Base-by-base conservation (phyloP, 2,888 invertebrate genomes). In the Eupithecia centaureata region DNA sequence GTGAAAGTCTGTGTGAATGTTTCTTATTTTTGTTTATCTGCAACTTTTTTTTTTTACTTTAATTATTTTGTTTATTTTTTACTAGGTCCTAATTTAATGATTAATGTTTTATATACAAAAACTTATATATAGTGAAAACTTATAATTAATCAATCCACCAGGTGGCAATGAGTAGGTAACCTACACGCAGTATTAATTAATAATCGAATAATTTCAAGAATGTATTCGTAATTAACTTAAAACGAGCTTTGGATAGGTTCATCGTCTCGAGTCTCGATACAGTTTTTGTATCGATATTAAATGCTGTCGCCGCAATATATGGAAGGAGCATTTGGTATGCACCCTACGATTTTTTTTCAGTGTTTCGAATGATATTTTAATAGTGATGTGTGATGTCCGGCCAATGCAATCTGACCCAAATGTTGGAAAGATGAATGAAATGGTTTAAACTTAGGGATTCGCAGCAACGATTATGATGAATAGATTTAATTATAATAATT, bases 271-370 rank as follows among this genome's bases (percentile, higher is more conserved):
- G 42, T 33, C 74, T 81, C 79, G 78, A 80, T 84, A 76, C 78
- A 76, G 54, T 83, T 88, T 89, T 89, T 84, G 79, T 79, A 78
- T 79, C 73, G 80, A 82, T 84, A 84, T 86, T 87, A 85, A 89
- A 90, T 86, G 87, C 84, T 83, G 89, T 86, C 86, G 79, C 82
- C 83, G 87, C 89, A 88, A 85, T 91, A 90, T 90, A 91, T 86
- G 89, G 89, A 73, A 73, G 74, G 82, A 86, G 89, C 86, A 92
- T 92, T 91, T 81, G 84, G 81, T 83, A 66, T 63, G 62, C 68
- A 77, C 79, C 85, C 86, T 86, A 89, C 84, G 87, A 89, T 89
- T 89, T 88, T 89, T 89, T 86, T 89, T 88, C 87, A 56, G 2
- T 82, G 79, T 80, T 79, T 82, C 79, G 85, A 86, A 86, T 86